Evolutionary conservation across 1,140 invertebrate species (phyloP), one percentile per base, ranked within the genome.

Genomic region (Calephelis nemesis): DNA sequence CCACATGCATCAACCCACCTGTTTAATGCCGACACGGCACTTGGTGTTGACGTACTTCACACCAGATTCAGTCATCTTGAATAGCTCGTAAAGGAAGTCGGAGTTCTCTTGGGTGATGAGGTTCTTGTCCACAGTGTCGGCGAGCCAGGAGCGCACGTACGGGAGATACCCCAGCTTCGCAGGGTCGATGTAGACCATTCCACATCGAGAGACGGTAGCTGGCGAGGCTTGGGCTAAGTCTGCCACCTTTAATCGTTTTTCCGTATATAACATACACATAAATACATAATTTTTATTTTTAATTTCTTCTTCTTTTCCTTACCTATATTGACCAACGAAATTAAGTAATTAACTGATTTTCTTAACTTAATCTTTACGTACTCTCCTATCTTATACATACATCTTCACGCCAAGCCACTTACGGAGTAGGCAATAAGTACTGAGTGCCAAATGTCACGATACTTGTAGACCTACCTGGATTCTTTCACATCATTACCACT

Each of bases 151-250:
- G 6, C 85, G 77, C 1, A 88, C 85, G 66, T 78, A 88, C 0
- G 87, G 87, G 49, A 91, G 49, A 63, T 85, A 85, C 7, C 96
- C 96, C 5, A 98, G 84, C 73, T 96, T 95, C 0, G 93, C 91
- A 0, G 97, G 95, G 84, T 98, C 97, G 67, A 98, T 95, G 80
- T 98, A 98, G 7, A 99, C 97, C 97, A 98, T 98, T 65, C 97
- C 95, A 83, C 94, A 95, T 6, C 94, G 93, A 75, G 97, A 95
- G 62, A 98, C 97, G 4, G 97, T 98, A 4, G 97, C 97, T 1
- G 98, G 98, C 0, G 96, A 97, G 0, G 96, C 96, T 88, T 97
- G 95, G 5, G 96, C 93, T 19, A 98, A 90, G 88, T 98, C 97
- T 85, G 96, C 95, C 3, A 98, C 95, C 92, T 96, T 93, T 84